These are phyloP conservation scores for Selene dorsalis DNA, from an alignment of 2,797 vertebrate species.

Conservation along the genomic window DNA sequence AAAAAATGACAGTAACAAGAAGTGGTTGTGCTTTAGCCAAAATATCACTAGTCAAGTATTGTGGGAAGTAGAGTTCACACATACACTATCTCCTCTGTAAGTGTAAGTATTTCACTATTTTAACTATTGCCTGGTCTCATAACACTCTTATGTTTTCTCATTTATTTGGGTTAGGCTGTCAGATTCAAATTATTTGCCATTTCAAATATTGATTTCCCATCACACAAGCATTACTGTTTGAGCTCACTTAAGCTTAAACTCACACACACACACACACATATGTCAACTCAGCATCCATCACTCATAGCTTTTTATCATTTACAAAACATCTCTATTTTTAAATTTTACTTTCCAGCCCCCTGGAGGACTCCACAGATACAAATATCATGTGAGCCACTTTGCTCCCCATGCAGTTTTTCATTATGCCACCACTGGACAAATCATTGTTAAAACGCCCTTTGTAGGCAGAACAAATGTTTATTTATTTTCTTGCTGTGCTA, in stretches of 20 bases:
- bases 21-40: not conserved
- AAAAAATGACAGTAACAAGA: not conserved
- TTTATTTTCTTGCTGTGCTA: conserved; percentile 62
- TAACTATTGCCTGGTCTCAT: too few relatives aligned
- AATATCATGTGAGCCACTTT: conserved; percentile 14
- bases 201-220: not conserved
- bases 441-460: conserved; percentile 42
- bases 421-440: conserved; percentile 30
- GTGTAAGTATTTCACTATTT: too few relatives aligned
- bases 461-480: conserved; percentile 61
- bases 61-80: not conserved
- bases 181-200: not conserved
- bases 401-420: conserved; percentile 37
- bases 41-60: not conserved
- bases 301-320: conserved; percentile 19
- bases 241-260: conserved; percentile 3
- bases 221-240: conserved; percentile 2
- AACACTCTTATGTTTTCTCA: too few relatives aligned
- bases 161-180: too few relatives aligned
- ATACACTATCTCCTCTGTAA: not conserved
- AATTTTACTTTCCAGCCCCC: conserved; percentile 8
- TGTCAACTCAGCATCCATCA: conserved; percentile 22
- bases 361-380: conserved; percentile 16
- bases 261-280: conserved; percentile 7
- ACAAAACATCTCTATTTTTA: conserved; percentile 38